Evolutionary conservation across 2,797 vertebrate species (phyloP).

Genomic region (Cyclura pinguis): DNA sequence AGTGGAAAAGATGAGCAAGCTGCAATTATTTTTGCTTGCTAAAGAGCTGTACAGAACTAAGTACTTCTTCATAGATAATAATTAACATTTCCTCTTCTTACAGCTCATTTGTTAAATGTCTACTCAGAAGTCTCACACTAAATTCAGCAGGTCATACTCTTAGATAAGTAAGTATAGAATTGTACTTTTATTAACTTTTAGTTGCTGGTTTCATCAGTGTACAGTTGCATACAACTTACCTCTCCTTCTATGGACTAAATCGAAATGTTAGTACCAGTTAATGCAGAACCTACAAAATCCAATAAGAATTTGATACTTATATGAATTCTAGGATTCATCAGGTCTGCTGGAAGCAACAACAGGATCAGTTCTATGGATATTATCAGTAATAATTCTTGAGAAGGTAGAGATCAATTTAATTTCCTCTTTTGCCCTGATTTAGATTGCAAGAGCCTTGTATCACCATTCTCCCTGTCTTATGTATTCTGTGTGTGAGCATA

Average conservation of each 20-base stretch:
- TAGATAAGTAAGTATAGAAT: background rate
- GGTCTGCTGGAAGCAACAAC: too few species aligned
- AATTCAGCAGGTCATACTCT: background rate
- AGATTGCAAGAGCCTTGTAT: background rate
- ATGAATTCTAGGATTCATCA: too few species aligned
- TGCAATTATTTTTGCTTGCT: slow-evolving; percentile 23
- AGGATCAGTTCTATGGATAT: background rate
- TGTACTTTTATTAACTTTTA: slow-evolving; percentile 57
- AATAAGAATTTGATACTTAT: too few species aligned
- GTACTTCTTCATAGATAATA: slow-evolving; percentile 61
- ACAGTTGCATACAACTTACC: background rate
- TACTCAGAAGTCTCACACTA: background rate
- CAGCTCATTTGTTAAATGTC: background rate
- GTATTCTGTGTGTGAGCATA: too few species aligned
- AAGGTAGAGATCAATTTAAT: slow-evolving; percentile 43
- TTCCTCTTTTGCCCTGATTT: slow-evolving; percentile 34
- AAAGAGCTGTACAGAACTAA: slow-evolving; percentile 62
- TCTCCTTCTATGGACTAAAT: too few species aligned
- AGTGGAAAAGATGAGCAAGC: background rate
- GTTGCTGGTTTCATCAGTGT: slow-evolving; percentile 68
- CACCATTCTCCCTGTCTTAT: background rate
- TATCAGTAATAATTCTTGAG: slow-evolving; percentile 49
- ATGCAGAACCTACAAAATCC: too few species aligned
- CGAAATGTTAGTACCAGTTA: too few species aligned
- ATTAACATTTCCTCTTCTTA: slow-evolving; percentile 67